phyloP scores from a whole-genome alignment of 37 sponge, comb jelly and placozoan genomes.

The Crambe crambe region DNA sequence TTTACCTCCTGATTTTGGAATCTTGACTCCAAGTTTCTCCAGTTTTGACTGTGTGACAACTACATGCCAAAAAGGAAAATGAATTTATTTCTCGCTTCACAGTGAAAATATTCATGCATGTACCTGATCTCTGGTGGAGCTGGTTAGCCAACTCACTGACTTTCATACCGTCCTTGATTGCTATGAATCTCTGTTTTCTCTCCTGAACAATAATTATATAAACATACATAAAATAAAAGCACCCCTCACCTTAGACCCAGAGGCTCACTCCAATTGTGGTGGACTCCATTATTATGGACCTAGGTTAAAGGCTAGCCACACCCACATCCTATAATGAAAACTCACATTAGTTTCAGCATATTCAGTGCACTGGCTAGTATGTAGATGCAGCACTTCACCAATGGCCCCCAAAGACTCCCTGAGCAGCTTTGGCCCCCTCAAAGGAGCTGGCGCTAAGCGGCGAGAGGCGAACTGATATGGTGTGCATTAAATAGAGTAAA shows the following conservation, averaged over 20 bases:
- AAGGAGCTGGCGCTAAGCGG: background rate
- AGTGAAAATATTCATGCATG: background rate
- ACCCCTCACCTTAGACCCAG: background rate
- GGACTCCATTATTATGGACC: too few species aligned
- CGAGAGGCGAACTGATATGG: slow-evolving; percentile 3
- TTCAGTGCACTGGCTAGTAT: too few species aligned
- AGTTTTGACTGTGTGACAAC: too few species aligned
- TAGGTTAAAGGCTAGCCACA: too few species aligned
- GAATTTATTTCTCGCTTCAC: background rate
- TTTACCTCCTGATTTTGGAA: too few species aligned
- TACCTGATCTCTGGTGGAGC: background rate
- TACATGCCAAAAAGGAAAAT: too few species aligned
- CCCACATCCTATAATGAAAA: too few species aligned
- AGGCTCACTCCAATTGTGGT: too few species aligned
- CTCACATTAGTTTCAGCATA: too few species aligned
- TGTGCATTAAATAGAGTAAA: slow-evolving; percentile 1
- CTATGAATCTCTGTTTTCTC: background rate
- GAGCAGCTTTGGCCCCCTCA: background rate
- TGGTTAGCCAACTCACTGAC: slow-evolving; percentile 9
- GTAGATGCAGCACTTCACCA: background rate
- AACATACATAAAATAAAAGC: background rate
- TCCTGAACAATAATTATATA: background rate
- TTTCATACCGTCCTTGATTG: slow-evolving; percentile 22
- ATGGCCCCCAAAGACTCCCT: background rate
- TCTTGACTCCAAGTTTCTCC: too few species aligned